Percentiles rank a stretch among this genome's conserved stretches.
Evolutionary conservation across 2,113 vertebrate genomes (phyloP).

Genomic region (Corydoras sp.): DNA sequence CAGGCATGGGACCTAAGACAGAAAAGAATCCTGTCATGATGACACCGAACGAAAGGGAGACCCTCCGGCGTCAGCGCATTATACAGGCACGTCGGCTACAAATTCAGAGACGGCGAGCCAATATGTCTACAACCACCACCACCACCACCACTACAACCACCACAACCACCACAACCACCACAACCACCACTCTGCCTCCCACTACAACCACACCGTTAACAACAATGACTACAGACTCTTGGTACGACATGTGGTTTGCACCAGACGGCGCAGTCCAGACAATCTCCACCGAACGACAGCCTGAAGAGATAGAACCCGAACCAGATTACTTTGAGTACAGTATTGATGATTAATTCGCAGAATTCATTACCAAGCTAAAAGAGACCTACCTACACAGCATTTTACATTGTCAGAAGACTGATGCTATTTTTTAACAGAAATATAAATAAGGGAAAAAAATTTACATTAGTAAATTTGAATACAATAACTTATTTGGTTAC

Average conservation of each 20-base stretch:
- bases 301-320: constrained; percentile 53
- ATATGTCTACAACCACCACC: constrained; percentile 16
- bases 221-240: constrained; percentile 53
- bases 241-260: constrained; percentile 64
- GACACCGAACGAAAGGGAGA: not conserved
- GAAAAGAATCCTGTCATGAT: not conserved
- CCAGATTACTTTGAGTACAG: constrained; percentile 63
- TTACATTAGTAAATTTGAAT: too few species aligned
- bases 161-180: constrained; percentile 5
- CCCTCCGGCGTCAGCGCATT: constrained; percentile 32
- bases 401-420: too few species aligned
- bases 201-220: constrained; percentile 29
- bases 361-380: too few species aligned
- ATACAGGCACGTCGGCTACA: constrained; percentile 50
- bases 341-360: constrained; percentile 54
- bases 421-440: too few species aligned
- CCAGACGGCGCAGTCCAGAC: constrained; percentile 45
- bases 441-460: too few species aligned
- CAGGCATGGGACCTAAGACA: not conserved
- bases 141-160: constrained; percentile 29
- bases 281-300: constrained; percentile 51
- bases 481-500: too few species aligned
- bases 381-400: too few species aligned
- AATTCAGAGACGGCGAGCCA: constrained; percentile 42
- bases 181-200: constrained; percentile 34